Conservation (phyloP, 2,888 invertebrate genomes). For the Dicyrtomina minuta region DNA sequence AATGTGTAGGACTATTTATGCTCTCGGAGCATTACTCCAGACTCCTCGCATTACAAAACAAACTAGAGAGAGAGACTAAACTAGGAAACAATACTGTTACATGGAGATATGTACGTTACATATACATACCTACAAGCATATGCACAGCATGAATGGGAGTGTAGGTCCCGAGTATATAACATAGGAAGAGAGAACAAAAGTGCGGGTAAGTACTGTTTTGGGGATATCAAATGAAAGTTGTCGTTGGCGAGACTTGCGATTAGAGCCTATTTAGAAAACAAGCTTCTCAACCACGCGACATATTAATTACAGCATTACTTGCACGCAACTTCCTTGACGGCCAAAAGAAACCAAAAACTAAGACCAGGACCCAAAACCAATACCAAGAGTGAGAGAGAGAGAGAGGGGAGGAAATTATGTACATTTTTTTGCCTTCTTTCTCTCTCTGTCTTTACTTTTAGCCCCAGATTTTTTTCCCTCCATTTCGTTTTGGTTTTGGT, state of each 20-base stretch:
- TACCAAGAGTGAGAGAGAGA: neutral
- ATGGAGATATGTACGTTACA: too few species aligned
- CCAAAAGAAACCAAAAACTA: conserved; percentile 1
- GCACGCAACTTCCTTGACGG: conserved; percentile 25
- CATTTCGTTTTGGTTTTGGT: neutral
- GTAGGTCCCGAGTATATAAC: neutral
- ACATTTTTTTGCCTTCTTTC: conserved; percentile 9
- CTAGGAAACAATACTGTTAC: too few species aligned
- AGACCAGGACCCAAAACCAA: neutral
- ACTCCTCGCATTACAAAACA: too few species aligned
- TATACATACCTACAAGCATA: too few species aligned
- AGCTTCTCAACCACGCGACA: conserved; percentile 33
- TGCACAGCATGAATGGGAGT: too few species aligned
- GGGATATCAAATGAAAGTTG: conserved; percentile 27
- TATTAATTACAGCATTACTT: conserved; percentile 31
- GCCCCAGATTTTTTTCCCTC: neutral
- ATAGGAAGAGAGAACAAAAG: neutral
- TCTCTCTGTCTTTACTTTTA: conserved; percentile 4
- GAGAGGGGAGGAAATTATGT: neutral
- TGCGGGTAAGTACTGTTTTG: conserved; percentile 13
- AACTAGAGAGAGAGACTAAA: too few species aligned
- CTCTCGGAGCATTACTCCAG: too few species aligned
- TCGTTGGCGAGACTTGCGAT: conserved; percentile 20
- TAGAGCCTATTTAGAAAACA: conserved; percentile 30
- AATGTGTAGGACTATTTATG: too few species aligned